Base-by-base conservation (phyloP, 2,797 vertebrate genomes). In the Paramormyrops hopkinsi region DNA sequence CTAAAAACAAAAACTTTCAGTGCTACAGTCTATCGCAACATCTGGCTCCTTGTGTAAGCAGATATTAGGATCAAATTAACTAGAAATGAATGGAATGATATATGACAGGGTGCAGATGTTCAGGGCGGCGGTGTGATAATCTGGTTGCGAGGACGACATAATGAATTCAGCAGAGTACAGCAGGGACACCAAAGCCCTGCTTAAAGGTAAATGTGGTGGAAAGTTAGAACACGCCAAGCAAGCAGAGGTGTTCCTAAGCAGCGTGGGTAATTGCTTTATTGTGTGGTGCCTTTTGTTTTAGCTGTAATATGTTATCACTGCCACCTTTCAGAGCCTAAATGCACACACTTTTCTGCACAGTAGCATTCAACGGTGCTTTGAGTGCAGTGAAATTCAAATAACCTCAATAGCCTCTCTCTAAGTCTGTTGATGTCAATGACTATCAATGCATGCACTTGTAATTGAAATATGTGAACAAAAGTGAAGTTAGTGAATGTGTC, bases 81-180 rank as follows among this genome's bases (percentile, higher is more conserved):
- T 98, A 98, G 98, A 99, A 99, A 98, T 99, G 97, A 99, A 97
- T 97, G 97, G 97, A 97, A 99, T 98, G 97, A 98, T 99, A 97
- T 97, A 98, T 99, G 98, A 99, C 98, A 99, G 97, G 96, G 95
- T 98, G 97, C 98, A 99, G 98, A 99, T 99, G 98, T 99, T 98
- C 97, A 96, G 97, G 95, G 96, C 95, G 93, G 95, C 94, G 95
- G 97, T 97, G 98, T 98, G 97, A 98, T 98, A 98, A 99, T 98
- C 97, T 93, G 96, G 97, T 96, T 97, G 97, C 97, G 94, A 96
- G 97, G 97, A 37, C 95, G 94, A 96, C 96, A 97, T 98, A 98
- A 98, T 97, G 97, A 99, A 98, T 97, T 98, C 97, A 96, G 96
- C 96, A 95, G 97, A 97, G 96, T 97, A 96, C 96, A 96, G 96